These are phyloP conservation scores for Drosophila helvetica DNA, from an alignment of 2,888 invertebrate species.

Conservation along the genomic window DNA sequence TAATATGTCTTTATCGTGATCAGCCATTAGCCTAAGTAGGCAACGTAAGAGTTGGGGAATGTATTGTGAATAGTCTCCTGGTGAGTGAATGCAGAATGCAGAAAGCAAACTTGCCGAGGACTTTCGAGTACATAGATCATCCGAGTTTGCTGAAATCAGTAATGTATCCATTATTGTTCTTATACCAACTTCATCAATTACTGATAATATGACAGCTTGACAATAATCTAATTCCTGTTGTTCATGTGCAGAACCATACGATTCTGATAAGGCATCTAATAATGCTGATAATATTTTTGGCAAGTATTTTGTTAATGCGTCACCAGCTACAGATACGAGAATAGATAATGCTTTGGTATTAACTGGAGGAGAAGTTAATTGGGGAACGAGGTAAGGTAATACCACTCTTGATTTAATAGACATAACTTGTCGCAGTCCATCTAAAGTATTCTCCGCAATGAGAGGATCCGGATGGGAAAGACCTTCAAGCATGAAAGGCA, in stretches of 20 bases:
- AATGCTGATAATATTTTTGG: conserved; percentile 96
- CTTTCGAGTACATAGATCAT: conserved; percentile 87
- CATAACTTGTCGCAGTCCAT: conserved; percentile 98
- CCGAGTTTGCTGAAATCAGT: conserved; percentile 89
- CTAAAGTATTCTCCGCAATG: conserved; percentile 94
- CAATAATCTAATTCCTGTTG: conserved; percentile 94
- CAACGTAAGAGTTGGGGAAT: conserved; percentile 95
- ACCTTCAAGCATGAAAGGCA: conserved; percentile 93
- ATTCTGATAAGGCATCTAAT: conserved; percentile 89
- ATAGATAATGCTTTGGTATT: conserved; percentile 97
- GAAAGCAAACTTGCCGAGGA: conserved; percentile 94
- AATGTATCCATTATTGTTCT: conserved; percentile 94
- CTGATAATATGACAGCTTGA: conserved; percentile 95
- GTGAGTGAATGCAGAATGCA: conserved; percentile 94
- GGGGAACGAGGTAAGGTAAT: conserved; percentile 97
- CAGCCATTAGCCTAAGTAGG: conserved; percentile 92
- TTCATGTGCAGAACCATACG: conserved; percentile 88
- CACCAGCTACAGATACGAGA: conserved; percentile 96
- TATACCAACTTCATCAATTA: conserved; percentile 94
- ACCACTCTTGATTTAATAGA: conserved; percentile 97
- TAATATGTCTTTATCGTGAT: conserved; percentile 91
- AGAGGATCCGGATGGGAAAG: conserved; percentile 90
- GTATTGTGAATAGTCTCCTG: conserved; percentile 94
- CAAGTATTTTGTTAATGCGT: conserved; percentile 94
- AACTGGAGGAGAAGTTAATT: conserved; percentile 93